These are phyloP conservation scores for Pituophis catenifer DNA, from an alignment of 2,113 vertebrate genomes.

Conservation along the genomic window DNA sequence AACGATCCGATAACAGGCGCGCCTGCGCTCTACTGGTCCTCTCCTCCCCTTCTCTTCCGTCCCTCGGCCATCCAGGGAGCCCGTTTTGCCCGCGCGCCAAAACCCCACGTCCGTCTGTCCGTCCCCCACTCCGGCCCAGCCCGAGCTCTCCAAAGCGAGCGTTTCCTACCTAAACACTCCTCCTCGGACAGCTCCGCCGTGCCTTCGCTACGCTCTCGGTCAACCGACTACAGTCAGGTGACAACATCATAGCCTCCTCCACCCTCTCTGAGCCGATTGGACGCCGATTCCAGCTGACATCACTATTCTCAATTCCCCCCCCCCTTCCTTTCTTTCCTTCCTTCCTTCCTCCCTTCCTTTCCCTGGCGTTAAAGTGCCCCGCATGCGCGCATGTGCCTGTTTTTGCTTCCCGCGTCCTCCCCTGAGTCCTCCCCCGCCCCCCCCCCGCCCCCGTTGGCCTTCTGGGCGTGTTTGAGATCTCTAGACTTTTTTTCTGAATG, in stretches of 20 bases:
- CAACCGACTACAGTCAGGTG: conserved; percentile 14
- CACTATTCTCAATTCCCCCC: neutral
- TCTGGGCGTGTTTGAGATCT: neutral
- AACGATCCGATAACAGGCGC: neutral
- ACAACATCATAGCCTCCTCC: conserved; percentile 2
- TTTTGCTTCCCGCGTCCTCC: neutral
- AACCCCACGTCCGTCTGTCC: neutral
- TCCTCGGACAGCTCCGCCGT: neutral
- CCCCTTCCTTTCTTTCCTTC: no score
- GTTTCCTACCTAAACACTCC: neutral
- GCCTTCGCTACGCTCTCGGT: neutral
- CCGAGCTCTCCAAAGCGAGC: neutral
- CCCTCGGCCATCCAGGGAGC: no score
- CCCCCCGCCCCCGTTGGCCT: neutral
- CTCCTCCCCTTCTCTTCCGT: neutral
- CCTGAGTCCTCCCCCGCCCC: neutral
- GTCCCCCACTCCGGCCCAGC: neutral
- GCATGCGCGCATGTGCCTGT: neutral
- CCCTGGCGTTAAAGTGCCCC: no score
- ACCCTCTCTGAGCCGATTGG: conserved; percentile 42
- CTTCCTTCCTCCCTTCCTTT: neutral
- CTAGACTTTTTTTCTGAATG: neutral
- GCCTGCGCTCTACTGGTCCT: neutral
- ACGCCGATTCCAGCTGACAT: neutral
- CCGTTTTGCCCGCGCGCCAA: neutral